Base-by-base conservation (phyloP, 2,797 vertebrate species). In the Pygocentrus nattereri region DNA sequence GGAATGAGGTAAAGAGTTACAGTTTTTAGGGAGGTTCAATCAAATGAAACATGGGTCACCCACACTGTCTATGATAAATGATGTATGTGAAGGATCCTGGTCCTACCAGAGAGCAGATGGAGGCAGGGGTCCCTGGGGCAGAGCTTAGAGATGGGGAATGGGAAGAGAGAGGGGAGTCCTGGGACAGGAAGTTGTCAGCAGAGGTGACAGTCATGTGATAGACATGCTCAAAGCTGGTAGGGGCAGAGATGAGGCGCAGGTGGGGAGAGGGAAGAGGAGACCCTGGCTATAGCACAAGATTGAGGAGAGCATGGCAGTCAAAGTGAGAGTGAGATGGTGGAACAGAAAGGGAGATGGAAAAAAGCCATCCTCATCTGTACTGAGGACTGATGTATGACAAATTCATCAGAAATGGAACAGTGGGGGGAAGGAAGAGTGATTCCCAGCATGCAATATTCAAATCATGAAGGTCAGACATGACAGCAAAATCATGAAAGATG, bases 181-280 rank as follows among this genome's bases (percentile, higher is more conserved):
- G 93, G 91, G 90, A 95, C 89, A 96, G 95, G 93, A 95, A 94
- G 87, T 95, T 95, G 93, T 95, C 95, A 47, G 96, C 95, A 88
- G 95, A 96, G 91, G 93, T 95, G 92, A 94, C 93, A 90, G 95
- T 96, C 96, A 96, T 95, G 92, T 96, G 95, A 95, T 95, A 95
- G 93, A 96, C 92, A 94, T 96, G 95, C 91, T 96, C 94, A 88
- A 96, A 96, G 95, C 95, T 95, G 93, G 92, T 95, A 87, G 95
- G 95, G 93, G 94, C 94, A 93, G 95, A 96, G 94, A 96, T 95
- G 92, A 94, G 92, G 86, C 90, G 64, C 89, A 93, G 93, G 87
- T 91, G 92, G 84, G 93, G 95, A 91, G 92, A 94, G 89, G 94
- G 93, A 44, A 92, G 92, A 90, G 93, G 94, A 92, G 93, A 92